These are phyloP conservation scores for Tragelaphus oryx DNA, from an alignment of 2,797 vertebrate species.

Conservation along the genomic window DNA sequence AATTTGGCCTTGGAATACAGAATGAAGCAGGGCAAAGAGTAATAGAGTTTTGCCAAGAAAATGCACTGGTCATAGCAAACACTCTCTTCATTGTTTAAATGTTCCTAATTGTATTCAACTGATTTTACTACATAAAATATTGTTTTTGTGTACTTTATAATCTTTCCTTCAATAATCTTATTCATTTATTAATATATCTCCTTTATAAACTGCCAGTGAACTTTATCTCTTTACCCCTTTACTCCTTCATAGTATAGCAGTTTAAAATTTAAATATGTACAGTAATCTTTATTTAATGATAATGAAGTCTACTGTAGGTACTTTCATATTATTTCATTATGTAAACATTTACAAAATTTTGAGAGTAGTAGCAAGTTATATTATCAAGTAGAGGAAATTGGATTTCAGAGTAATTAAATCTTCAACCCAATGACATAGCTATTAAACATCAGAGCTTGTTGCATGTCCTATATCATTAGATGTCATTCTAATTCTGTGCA, in stretches of 20 bases:
- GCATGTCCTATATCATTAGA: background rate
- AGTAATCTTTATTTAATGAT: background rate
- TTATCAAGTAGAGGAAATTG: background rate
- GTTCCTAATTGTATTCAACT: background rate
- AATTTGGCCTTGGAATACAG: too few species aligned
- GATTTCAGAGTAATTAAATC: background rate
- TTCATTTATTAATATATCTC: background rate
- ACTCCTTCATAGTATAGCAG: accelerated
- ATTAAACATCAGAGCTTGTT: background rate
- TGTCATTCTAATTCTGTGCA: background rate
- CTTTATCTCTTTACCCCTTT: background rate
- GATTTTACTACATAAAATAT: background rate
- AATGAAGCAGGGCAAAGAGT: too few species aligned
- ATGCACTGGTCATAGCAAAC: too few species aligned
- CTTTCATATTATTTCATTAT: background rate
- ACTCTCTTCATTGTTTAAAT: background rate
- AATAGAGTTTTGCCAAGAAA: too few species aligned
- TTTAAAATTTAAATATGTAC: background rate
- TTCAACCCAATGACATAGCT: accelerated
- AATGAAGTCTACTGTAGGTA: background rate
- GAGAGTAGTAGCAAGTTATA: background rate
- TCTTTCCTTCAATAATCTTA: background rate
- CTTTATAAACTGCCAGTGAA: background rate
- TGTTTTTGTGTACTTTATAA: background rate
- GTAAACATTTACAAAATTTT: background rate